These are phyloP conservation scores for Macrophya annulata DNA, from an alignment of 2,888 invertebrate species.

Conservation along the genomic window DNA sequence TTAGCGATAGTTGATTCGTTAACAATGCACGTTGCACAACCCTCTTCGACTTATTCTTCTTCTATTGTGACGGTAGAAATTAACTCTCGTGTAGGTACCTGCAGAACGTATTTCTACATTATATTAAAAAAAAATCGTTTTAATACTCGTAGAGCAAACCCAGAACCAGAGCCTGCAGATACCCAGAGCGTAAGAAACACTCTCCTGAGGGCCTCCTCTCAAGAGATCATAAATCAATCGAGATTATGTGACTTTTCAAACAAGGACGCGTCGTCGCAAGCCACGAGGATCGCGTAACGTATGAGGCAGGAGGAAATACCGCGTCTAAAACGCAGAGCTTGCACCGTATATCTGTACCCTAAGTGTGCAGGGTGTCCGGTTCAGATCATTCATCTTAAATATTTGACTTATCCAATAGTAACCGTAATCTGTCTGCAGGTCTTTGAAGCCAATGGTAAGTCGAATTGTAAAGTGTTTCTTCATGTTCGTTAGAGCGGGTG, in stretches of 20 bases:
- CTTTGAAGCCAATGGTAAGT: neutral
- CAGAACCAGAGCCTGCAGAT: neutral
- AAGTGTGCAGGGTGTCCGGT: slow-evolving; percentile 35
- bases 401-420: slow-evolving; percentile 47
- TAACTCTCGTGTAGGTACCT: neutral
- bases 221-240: slow-evolving; percentile 70
- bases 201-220: slow-evolving; percentile 26
- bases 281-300: slow-evolving; percentile 35
- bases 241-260: slow-evolving; percentile 76
- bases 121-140: neutral
- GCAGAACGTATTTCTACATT: neutral
- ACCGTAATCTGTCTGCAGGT: slow-evolving; percentile 22
- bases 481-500: neutral
- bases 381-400: slow-evolving; percentile 32
- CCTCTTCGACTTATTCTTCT: neutral
- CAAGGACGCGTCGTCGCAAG: slow-evolving; percentile 69
- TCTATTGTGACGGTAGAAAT: slow-evolving; percentile 16
- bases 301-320: slow-evolving; percentile 17
- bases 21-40: neutral
- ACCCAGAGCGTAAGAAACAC: slow-evolving; percentile 18
- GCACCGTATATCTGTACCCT: neutral
- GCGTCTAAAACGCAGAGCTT: slow-evolving; percentile 8
- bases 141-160: neutral
- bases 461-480: neutral
- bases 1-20: slow-evolving; percentile 7